phyloP scores from a whole-genome alignment of 2,113 vertebrate genomes.

The Cyphomyrus discorhynchus region DNA sequence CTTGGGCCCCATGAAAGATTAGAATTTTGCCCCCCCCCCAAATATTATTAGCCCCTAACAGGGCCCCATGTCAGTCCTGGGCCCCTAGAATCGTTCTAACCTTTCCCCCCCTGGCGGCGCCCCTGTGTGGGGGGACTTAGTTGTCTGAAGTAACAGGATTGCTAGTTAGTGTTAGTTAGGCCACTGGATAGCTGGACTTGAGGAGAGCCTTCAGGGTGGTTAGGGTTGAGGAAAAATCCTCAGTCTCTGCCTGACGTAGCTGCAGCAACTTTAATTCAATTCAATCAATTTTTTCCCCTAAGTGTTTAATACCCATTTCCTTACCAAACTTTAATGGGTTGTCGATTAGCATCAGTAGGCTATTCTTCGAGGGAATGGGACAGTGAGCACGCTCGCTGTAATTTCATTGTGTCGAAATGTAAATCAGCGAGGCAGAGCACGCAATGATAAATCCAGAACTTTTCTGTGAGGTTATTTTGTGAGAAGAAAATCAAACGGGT shows the following conservation, averaged over 20 bases:
- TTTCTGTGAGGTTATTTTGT: not conserved
- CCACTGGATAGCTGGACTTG: not conserved
- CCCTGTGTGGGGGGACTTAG: not conserved
- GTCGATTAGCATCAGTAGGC: not conserved
- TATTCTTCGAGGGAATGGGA: not conserved
- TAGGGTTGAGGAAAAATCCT: not conserved
- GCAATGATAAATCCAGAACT: not conserved
- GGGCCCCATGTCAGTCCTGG: too few relatives aligned
- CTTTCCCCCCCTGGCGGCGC: too few relatives aligned
- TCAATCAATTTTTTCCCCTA: not conserved
- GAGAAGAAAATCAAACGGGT: not conserved
- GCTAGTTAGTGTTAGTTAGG: not conserved
- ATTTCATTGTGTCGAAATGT: not conserved
- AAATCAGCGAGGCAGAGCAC: not conserved
- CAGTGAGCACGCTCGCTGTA: not conserved
- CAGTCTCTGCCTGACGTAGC: not conserved
- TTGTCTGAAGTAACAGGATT: not conserved
- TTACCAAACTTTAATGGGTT: not conserved
- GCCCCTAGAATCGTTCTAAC: too few relatives aligned
- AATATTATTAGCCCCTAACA: too few relatives aligned
- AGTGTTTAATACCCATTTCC: not conserved
- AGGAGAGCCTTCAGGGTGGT: not conserved
- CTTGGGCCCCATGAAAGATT: too few relatives aligned
- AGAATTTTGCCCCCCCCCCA: too few relatives aligned
- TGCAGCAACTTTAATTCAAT: not conserved